Conservation (phyloP, 1,140 invertebrate genomes). For the Asobara japonica region DNA sequence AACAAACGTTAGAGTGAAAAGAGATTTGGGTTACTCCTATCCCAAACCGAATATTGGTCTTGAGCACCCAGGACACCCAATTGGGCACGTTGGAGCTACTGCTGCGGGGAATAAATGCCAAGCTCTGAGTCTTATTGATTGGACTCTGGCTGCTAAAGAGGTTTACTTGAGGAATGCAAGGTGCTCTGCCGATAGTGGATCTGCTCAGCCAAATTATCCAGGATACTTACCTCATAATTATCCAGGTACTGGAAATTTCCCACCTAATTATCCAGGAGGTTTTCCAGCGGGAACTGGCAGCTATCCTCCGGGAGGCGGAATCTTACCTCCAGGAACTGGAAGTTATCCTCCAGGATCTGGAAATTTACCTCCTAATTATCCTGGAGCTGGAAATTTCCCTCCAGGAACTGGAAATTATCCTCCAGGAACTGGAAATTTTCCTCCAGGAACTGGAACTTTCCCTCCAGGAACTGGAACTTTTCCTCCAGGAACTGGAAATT, state of each 20-base stretch:
- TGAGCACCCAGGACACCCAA: slow-evolving; percentile 18
- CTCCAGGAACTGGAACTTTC: not conserved
- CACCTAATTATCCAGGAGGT: not conserved
- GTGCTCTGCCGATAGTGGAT: slow-evolving; percentile 35
- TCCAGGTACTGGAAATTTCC: not conserved
- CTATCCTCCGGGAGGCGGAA: not conserved
- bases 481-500: slow-evolving; percentile 43
- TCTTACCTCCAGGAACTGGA: not conserved
- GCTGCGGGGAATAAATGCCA: slow-evolving; percentile 40
- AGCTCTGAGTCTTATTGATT: slow-evolving; percentile 48
- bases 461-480: too few relatives aligned
- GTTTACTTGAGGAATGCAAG: slow-evolving; percentile 43
- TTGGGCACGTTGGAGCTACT: slow-evolving; percentile 5
- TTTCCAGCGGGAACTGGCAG: not conserved
- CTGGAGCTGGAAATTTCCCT: slow-evolving; percentile 36
- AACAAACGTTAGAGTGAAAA: slow-evolving; percentile 33
- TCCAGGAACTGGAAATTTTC: not conserved
- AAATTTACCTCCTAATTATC: not conserved
- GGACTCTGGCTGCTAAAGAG: slow-evolving; percentile 50
- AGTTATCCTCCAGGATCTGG: not conserved
- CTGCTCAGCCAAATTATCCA: not conserved
- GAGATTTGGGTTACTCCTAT: slow-evolving; percentile 51
- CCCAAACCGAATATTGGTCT: slow-evolving; percentile 37
- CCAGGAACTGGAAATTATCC: slow-evolving; percentile 17
- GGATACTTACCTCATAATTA: not conserved